A percentile compares a stretch with the other conserved stretches of the same genome.
phyloP scores from a whole-genome alignment of 2,797 vertebrate species.

The Sebastolobus altivelis region DNA sequence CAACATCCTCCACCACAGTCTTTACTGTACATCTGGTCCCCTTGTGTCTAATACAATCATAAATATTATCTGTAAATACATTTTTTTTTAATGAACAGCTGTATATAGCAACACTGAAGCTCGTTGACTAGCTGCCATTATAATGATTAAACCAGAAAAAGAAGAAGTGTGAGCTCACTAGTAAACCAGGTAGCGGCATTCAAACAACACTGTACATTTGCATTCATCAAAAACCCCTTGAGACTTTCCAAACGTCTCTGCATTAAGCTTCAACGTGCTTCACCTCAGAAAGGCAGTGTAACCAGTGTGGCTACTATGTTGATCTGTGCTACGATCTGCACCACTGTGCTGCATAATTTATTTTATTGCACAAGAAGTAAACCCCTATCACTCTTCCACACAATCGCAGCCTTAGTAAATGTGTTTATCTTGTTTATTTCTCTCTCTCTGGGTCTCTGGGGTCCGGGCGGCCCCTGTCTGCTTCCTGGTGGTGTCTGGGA shows the following conservation, averaged over 20 bases:
- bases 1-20: background rate
- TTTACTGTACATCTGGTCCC: no score
- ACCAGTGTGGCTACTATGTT: constrained; percentile 43
- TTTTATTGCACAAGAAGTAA: constrained; percentile 74
- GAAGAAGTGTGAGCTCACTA: background rate
- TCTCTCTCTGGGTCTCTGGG: constrained; percentile 73
- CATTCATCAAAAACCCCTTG: constrained; percentile 28
- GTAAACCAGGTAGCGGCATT: constrained; percentile 10
- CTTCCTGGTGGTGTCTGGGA: constrained; percentile 86
- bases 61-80: no score
- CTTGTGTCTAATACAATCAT: no score
- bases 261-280: constrained; percentile 28
- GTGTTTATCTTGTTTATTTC: constrained; percentile 80
- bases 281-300: constrained; percentile 20
- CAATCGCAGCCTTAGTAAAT: constrained; percentile 75
- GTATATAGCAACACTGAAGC: background rate
- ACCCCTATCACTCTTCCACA: constrained; percentile 73
- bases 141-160: constrained; percentile 10
- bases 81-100: background rate
- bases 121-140: background rate
- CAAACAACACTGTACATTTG: constrained; percentile 10
- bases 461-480: constrained; percentile 80
- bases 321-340: constrained; percentile 62
- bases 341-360: constrained; percentile 77
- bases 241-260: constrained; percentile 33